phyloP scores from a whole-genome alignment of 2,888 invertebrate species.

The Hydrotaea cyrtoneurina region DNA sequence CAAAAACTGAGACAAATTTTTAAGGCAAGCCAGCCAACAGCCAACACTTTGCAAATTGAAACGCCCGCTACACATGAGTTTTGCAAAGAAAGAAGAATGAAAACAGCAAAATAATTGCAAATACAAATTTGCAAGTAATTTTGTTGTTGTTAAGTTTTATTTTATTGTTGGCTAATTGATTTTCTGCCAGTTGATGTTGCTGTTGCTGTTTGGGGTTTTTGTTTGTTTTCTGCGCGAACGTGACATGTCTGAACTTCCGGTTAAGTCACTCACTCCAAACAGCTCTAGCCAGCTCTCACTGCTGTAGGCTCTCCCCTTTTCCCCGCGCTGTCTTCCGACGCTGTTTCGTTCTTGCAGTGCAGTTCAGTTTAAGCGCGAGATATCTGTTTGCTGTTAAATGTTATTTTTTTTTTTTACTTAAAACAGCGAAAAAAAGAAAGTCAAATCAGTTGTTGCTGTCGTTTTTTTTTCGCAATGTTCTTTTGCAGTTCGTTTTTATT shows the following conservation, averaged over 20 bases:
- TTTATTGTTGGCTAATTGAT: constrained; percentile 28
- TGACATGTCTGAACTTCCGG: constrained; percentile 68
- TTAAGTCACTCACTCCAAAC: constrained; percentile 37
- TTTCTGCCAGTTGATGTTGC: constrained; percentile 14
- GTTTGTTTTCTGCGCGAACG: constrained; percentile 53
- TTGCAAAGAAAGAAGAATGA: not conserved
- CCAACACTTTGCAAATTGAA: constrained; percentile 12
- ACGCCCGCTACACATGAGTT: not conserved
- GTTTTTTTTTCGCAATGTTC: not conserved
- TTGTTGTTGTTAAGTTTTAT: not conserved
- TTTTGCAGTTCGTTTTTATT: not conserved
- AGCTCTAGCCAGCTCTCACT: not conserved
- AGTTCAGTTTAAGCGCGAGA: not conserved
- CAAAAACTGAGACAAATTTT: constrained; percentile 17
- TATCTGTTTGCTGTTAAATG: constrained; percentile 1
- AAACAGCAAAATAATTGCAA: constrained; percentile 31
- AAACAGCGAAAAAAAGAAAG: constrained; percentile 31
- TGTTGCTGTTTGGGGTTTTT: constrained; percentile 10
- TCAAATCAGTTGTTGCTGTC: not conserved
- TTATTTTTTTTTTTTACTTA: constrained; percentile 27
- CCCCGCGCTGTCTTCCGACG: not conserved
- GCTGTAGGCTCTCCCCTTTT: constrained; percentile 9
- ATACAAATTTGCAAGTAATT: constrained; percentile 38
- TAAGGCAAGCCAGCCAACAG: constrained; percentile 6
- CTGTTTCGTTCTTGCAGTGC: not conserved